These are phyloP conservation scores for Ondatra zibethicus DNA, from an alignment of 2,113 vertebrate species.

Conservation along the genomic window DNA sequence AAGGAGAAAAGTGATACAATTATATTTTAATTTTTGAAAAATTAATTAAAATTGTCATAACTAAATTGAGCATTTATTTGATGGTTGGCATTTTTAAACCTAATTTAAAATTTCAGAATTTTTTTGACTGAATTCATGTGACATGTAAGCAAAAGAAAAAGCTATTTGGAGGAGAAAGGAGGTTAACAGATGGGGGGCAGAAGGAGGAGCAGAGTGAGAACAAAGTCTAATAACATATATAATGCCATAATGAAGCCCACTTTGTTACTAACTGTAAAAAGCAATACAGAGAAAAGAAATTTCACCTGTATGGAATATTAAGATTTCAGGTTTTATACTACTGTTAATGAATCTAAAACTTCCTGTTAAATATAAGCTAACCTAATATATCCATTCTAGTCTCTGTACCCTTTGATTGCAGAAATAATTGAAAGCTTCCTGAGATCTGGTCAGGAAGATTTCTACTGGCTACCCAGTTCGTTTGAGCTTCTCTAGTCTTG, in stretches of 20 bases:
- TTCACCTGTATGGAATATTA: background rate
- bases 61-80: background rate
- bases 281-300: background rate
- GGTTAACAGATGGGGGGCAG: background rate
- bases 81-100: background rate
- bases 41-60: background rate
- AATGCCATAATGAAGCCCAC: background rate
- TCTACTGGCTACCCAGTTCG: background rate
- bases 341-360: background rate
- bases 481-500: background rate
- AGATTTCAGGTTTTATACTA: background rate
- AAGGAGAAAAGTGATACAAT: background rate
- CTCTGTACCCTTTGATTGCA: background rate
- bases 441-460: conserved; percentile 5
- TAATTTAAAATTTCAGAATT: background rate
- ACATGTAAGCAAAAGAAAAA: background rate
- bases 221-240: background rate
- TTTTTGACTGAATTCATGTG: background rate
- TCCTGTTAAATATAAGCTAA: background rate
- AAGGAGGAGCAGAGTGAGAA: background rate
- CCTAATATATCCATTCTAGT: background rate
- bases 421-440: background rate
- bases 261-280: background rate
- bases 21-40: background rate
- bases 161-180: background rate